Evolutionary conservation across 1,140 invertebrate species (phyloP).

Genomic region (Aleiodes sp.): DNA sequence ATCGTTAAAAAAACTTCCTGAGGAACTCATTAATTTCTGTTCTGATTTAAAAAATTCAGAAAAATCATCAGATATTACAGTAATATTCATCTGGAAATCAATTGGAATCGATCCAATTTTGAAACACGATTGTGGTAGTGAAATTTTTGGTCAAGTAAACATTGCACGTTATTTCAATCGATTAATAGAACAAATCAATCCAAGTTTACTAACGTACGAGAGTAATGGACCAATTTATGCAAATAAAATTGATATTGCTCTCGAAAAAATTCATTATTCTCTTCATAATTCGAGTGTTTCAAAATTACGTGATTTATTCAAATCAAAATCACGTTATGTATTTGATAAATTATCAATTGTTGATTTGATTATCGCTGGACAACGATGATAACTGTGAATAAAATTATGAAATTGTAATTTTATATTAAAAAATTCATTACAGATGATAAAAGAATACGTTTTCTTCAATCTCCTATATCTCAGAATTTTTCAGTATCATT

Average conservation of each 20-base stretch:
- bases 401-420: neutral
- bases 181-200: constrained; percentile 55
- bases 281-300: constrained; percentile 35
- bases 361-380: constrained; percentile 49
- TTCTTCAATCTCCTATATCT: neutral
- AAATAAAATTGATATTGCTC: constrained; percentile 65
- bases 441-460: neutral
- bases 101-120: constrained; percentile 59
- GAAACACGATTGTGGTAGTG: constrained; percentile 50
- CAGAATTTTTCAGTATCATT: too few relatives aligned
- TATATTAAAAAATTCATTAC: neutral
- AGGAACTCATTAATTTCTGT: neutral
- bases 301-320: constrained; percentile 11
- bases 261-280: constrained; percentile 60
- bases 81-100: constrained; percentile 68
- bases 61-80: constrained; percentile 37
- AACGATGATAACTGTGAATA: neutral
- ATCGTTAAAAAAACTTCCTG: constrained; percentile 44
- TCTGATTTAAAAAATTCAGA: constrained; percentile 44
- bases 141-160: constrained; percentile 67
- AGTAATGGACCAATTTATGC: constrained; percentile 52
- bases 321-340: constrained; percentile 40
- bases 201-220: constrained; percentile 60
- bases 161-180: constrained; percentile 67
- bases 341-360: constrained; percentile 52